Evolutionary conservation across 2,113 vertebrate genomes (phyloP).

Genomic region (Nothobranchius kuhntae): DNA sequence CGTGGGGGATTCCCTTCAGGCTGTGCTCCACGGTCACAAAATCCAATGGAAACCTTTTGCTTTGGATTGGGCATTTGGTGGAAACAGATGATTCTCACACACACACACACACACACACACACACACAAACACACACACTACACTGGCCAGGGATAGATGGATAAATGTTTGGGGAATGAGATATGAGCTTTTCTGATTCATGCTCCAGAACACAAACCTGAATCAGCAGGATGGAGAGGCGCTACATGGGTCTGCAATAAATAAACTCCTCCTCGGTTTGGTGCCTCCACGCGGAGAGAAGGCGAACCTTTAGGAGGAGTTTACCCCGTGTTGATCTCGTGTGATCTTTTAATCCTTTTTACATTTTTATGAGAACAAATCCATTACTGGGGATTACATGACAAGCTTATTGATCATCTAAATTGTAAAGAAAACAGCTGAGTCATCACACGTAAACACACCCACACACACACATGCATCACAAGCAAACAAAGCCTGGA

Average conservation of each 20-base stretch:
- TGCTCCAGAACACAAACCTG: constrained; percentile 62
- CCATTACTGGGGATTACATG: constrained; percentile 9
- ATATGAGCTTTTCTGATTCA: constrained; percentile 53
- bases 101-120: constrained; percentile 21
- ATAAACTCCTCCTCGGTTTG: constrained; percentile 58
- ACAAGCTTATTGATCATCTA: constrained; percentile 53
- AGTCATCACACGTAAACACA: constrained; percentile 13
- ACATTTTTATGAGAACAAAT: constrained; percentile 27
- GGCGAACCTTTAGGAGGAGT: constrained; percentile 32
- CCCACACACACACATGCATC: background rate
- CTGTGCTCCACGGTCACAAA: constrained; percentile 14
- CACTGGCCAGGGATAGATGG: constrained; percentile 24
- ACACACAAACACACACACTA: constrained; percentile 22
- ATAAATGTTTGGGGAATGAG: constrained; percentile 40
- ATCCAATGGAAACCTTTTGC: constrained; percentile 18
- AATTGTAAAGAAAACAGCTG: constrained; percentile 27
- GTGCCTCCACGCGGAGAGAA: constrained; percentile 21
- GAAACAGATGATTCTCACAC: constrained; percentile 43
- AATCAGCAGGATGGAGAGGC: constrained; percentile 61
- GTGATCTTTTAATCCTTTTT: constrained; percentile 28
- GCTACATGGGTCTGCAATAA: constrained; percentile 50
- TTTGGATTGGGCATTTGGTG: constrained; percentile 10
- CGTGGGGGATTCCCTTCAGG: constrained; percentile 12
- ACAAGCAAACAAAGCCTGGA: constrained; percentile 31
- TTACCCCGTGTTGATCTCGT: constrained; percentile 9